phyloP scores from a whole-genome alignment of 2,888 invertebrate species.

The Onchidella celtica region DNA sequence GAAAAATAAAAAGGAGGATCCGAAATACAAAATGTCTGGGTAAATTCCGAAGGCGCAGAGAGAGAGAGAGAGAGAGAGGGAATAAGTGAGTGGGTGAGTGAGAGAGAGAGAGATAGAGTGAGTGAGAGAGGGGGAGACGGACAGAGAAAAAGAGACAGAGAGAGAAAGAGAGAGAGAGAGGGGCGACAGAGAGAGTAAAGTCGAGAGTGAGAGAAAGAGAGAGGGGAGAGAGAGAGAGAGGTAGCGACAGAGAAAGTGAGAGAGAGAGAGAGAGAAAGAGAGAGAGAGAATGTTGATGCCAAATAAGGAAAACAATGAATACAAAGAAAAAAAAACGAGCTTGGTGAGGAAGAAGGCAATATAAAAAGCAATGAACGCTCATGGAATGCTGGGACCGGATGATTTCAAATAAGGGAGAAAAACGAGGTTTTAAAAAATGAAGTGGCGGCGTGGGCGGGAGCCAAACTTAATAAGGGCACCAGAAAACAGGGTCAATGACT shows the following conservation, averaged over 20 bases:
- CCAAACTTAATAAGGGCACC: no score
- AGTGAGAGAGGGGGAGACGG: constrained; percentile 5
- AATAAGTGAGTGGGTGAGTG: not conserved
- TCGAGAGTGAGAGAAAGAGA: not conserved
- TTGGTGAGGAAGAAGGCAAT: no score
- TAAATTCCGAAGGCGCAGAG: not conserved
- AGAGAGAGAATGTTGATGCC: not conserved
- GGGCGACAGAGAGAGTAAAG: not conserved
- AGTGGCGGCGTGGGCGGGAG: no score
- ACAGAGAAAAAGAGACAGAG: not conserved
- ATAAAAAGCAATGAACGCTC: no score
- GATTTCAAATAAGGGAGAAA: no score
- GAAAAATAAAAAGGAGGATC: no score
- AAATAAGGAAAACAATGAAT: not conserved
- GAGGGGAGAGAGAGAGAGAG: constrained; percentile 1
- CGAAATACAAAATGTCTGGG: not conserved
- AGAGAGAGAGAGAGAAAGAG: constrained; percentile 11
- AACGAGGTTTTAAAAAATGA: no score
- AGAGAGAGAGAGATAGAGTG: not conserved
- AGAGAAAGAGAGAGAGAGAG: constrained; percentile 5
- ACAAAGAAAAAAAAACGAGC: not conserved
- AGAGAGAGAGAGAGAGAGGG: constrained; percentile 4
- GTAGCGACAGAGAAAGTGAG: no score
- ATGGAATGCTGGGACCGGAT: no score
- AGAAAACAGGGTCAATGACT: no score